These are phyloP conservation scores for Athalia circularis DNA, from an alignment of 2,888 invertebrate genomes.

Conservation along the genomic window DNA sequence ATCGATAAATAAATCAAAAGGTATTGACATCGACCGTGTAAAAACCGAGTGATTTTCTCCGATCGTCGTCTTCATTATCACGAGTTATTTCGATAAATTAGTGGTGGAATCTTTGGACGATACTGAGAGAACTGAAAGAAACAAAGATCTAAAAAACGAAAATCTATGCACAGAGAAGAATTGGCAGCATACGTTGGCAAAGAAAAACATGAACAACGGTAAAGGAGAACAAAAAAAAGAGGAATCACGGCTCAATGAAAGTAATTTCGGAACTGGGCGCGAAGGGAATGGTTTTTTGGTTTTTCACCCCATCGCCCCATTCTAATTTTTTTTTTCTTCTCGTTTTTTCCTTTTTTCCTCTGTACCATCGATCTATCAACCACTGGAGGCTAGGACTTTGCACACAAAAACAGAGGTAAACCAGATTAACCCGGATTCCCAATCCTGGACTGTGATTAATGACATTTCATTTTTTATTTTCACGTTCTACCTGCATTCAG, in stretches of 20 bases:
- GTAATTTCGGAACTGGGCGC: slow-evolving; percentile 20
- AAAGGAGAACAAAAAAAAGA: background rate
- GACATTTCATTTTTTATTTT: slow-evolving; percentile 34
- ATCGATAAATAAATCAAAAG: no score
- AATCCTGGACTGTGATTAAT: slow-evolving; percentile 39
- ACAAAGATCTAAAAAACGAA: no score
- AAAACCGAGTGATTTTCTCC: no score
- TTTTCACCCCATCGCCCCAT: no score
- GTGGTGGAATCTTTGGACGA: no score
- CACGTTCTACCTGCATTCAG: slow-evolving; percentile 8
- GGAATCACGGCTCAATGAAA: slow-evolving; percentile 30
- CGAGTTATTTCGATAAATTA: no score
- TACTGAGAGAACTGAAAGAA: no score
- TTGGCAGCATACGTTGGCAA: background rate
- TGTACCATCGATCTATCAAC: slow-evolving; percentile 31
- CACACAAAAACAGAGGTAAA: slow-evolving; percentile 39
- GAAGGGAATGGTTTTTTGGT: slow-evolving; percentile 5
- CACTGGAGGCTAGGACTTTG: slow-evolving; percentile 18
- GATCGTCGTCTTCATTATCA: no score
- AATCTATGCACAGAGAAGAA: no score
- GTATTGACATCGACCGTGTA: no score
- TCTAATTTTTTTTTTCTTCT: background rate
- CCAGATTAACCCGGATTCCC: slow-evolving; percentile 43
- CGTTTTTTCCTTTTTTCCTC: background rate
- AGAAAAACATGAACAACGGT: background rate